phyloP scores from a whole-genome alignment of 2,113 vertebrate species.

The Chaenogobius annularis region DNA sequence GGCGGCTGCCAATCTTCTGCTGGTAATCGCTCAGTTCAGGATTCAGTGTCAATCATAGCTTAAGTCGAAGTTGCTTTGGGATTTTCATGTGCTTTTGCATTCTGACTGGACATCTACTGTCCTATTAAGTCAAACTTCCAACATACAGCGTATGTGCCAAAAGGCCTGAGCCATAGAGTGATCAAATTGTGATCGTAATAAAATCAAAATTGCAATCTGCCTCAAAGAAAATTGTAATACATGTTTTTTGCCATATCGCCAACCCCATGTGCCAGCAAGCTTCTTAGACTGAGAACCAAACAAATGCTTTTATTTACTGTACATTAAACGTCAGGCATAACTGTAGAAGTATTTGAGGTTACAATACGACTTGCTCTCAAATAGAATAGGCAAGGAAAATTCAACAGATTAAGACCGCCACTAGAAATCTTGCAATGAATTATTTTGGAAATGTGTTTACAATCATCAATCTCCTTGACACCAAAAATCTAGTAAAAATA shows the following conservation, averaged over 20 bases:
- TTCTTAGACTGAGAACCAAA: background rate
- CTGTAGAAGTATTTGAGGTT: background rate
- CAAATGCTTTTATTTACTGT: background rate
- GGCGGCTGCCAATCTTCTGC: constrained; percentile 54
- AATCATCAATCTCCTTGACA: constrained; percentile 2
- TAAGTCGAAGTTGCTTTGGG: background rate
- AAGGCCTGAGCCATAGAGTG: too few relatives aligned
- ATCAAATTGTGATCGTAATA: too few relatives aligned
- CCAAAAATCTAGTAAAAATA: background rate
- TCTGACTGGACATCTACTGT: background rate
- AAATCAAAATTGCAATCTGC: too few relatives aligned
- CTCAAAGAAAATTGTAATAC: too few relatives aligned
- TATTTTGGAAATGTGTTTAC: background rate
- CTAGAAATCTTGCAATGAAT: too few relatives aligned
- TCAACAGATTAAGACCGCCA: too few relatives aligned
- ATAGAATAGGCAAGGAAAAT: background rate
- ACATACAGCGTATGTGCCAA: too few relatives aligned
- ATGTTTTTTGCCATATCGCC: too few relatives aligned
- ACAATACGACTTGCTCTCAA: background rate
- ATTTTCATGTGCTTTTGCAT: background rate
- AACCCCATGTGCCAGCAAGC: background rate
- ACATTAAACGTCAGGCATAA: background rate
- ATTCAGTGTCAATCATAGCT: background rate
- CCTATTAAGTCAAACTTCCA: too few relatives aligned
- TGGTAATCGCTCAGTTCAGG: constrained; percentile 27